These are phyloP conservation scores for Xylota segnis DNA, from an alignment of 2,888 invertebrate species.

Conservation along the genomic window DNA sequence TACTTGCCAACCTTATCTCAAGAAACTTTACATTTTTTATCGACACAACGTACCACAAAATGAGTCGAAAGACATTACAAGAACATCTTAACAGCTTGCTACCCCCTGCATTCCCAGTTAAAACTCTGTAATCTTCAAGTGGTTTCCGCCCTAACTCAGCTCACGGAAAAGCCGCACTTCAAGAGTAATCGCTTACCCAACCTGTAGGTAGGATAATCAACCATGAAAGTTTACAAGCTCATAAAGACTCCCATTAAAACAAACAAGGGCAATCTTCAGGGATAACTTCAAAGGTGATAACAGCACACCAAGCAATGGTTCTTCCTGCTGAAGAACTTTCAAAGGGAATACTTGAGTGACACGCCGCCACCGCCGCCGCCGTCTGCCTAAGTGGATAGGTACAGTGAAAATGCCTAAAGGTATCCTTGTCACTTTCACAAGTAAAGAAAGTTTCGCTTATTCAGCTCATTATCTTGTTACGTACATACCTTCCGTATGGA, in stretches of 20 bases:
- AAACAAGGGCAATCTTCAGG: conserved; percentile 69
- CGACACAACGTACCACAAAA: conserved; percentile 15
- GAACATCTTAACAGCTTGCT: conserved; percentile 25
- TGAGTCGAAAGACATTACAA: not conserved
- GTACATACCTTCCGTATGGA: not conserved
- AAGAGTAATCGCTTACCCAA: conserved; percentile 58
- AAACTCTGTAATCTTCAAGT: conserved; percentile 25
- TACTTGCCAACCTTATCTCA: no score
- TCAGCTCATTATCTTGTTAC: conserved; percentile 65
- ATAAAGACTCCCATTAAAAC: conserved; percentile 74
- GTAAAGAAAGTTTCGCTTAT: conserved; percentile 48
- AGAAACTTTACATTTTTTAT: conserved; percentile 9
- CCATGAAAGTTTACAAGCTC: conserved; percentile 71
- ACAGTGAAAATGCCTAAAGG: conserved; percentile 45
- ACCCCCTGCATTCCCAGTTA: conserved; percentile 16
- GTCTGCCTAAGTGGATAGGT: conserved; percentile 13
- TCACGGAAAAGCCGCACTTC: conserved; percentile 8
- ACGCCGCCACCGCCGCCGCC: no score
- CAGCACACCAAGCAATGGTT: conserved; percentile 34
- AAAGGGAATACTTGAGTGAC: conserved; percentile 71
- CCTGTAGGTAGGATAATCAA: conserved; percentile 65
- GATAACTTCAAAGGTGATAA: conserved; percentile 76
- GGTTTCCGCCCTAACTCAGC: conserved; percentile 8
- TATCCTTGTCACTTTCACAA: conserved; percentile 15
- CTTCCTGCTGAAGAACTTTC: conserved; percentile 12